Evolutionary conservation across 64 coral and sea anemone species (phyloP).

Genomic region (Cladopsammia gracilis): DNA sequence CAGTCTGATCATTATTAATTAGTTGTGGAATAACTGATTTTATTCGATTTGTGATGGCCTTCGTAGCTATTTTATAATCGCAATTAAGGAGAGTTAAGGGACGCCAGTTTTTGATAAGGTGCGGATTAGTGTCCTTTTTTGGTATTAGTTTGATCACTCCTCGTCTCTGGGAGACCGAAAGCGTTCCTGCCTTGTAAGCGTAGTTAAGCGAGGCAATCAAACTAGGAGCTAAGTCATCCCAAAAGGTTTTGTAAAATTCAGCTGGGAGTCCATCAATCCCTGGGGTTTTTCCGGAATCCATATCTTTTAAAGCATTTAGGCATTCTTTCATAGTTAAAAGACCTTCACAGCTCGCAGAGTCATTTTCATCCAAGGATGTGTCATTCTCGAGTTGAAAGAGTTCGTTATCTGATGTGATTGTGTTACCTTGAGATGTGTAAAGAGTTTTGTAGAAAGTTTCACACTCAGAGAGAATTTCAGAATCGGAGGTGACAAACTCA

Average conservation of each 20-base stretch:
- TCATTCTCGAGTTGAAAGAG: no score
- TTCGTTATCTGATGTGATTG: no score
- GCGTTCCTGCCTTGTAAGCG: background rate
- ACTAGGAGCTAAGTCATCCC: background rate
- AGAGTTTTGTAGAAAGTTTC: conserved; percentile 25
- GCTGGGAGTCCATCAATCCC: background rate
- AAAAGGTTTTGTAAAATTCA: background rate
- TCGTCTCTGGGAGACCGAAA: background rate
- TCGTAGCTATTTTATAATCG: no score
- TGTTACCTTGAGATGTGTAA: background rate
- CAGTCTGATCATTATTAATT: background rate
- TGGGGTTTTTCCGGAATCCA: background rate
- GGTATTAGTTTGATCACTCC: background rate
- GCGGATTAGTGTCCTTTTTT: background rate
- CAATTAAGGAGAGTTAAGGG: no score
- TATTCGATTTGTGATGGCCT: background rate
- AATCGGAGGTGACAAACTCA: conserved; percentile 3
- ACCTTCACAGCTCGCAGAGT: no score
- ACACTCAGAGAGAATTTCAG: conserved; percentile 11
- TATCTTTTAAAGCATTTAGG: background rate
- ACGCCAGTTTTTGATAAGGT: no score
- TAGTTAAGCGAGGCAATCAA: background rate
- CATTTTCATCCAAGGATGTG: no score
- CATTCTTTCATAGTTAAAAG: background rate
- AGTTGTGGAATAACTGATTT: background rate